Evolutionary conservation across 2,113 vertebrate genomes (phyloP).

Genomic region (Rhinopithecus roxellana): DNA sequence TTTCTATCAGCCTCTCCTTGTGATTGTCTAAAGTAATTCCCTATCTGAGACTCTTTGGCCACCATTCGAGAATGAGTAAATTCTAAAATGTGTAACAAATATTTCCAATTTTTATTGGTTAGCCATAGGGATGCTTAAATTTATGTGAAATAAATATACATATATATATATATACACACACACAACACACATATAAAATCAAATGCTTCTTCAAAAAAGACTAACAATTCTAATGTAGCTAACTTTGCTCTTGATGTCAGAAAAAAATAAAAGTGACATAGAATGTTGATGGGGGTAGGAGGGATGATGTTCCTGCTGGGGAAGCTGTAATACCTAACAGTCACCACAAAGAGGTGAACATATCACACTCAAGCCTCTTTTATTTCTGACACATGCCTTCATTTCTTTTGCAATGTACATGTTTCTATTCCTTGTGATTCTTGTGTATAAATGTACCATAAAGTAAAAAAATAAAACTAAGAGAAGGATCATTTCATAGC

Average conservation of each 20-base stretch:
- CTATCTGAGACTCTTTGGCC: neutral
- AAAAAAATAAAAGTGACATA: accelerated
- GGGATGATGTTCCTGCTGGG: accelerated
- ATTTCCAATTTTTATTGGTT: neutral
- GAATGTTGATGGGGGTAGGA: accelerated
- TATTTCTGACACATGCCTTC: neutral
- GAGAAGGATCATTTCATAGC: neutral
- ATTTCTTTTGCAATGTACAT: neutral
- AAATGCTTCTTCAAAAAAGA: neutral
- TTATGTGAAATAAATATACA: neutral
- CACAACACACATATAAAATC: neutral
- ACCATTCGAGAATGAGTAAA: neutral
- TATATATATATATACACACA: neutral
- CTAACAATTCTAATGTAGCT: neutral
- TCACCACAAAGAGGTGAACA: conserved; percentile 59
- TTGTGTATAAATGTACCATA: neutral
- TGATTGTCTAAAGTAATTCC: neutral
- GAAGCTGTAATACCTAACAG: neutral
- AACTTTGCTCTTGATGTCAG: neutral
- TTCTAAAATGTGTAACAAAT: neutral
- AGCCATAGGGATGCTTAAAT: neutral
- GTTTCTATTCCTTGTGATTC: neutral
- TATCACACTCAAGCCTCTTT: neutral
- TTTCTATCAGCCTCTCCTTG: conserved; percentile 22
- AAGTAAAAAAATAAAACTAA: neutral